Percentiles rank a stretch among this genome's conserved stretches.
Conservation (phyloP, 2,888 invertebrate species). For the Poecilus cupreus region DNA sequence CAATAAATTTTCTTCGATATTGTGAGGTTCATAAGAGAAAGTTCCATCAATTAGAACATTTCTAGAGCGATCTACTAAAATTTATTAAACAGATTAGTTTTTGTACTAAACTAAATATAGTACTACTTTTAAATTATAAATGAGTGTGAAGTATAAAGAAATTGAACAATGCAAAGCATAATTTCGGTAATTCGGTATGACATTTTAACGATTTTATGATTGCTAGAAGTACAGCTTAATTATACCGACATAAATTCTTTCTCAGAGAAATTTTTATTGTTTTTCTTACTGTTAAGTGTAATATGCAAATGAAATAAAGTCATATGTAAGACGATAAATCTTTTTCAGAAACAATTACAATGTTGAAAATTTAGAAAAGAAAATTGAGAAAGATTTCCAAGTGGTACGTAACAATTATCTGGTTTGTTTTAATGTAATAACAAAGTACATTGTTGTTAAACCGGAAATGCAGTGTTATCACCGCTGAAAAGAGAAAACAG, state of each 20-base stretch:
- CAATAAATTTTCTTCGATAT: background rate
- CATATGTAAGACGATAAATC: background rate
- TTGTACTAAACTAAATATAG: background rate
- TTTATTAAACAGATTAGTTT: background rate
- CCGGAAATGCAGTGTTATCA: slow-evolving; percentile 25
- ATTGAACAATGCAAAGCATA: background rate
- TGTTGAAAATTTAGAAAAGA: background rate
- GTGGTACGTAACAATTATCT: background rate
- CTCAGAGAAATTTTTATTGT: background rate
- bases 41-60: slow-evolving; percentile 25
- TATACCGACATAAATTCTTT: background rate
- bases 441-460: slow-evolving; percentile 20
- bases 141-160: slow-evolving; percentile 7
- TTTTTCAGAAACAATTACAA: background rate
- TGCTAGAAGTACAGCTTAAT: background rate
- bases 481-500: slow-evolving; percentile 18
- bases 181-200: background rate
- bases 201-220: slow-evolving; percentile 1
- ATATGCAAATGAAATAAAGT: background rate
- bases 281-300: background rate
- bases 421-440: background rate
- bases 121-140: too few species aligned
- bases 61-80: slow-evolving; percentile 19
- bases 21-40: slow-evolving; percentile 14
- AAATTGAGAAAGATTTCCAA: background rate